Evolutionary conservation across 1,140 invertebrate genomes (phyloP), one percentile per base, ranked within the genome.

Genomic region (Neodiprion pinetum): DNA sequence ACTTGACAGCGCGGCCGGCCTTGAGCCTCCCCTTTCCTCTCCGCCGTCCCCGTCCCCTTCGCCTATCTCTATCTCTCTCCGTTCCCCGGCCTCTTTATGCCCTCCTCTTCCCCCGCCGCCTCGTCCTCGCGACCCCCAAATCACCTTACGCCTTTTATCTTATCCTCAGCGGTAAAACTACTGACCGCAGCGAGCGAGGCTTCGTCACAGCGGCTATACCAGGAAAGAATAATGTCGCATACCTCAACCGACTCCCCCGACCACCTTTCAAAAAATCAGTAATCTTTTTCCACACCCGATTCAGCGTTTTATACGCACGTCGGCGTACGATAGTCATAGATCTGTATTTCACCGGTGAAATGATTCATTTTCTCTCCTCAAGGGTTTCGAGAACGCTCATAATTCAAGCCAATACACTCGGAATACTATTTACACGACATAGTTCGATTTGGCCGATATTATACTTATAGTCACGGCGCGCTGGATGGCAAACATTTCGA

Each of bases 261-360:
- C 78, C 77, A 68, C 75, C 71, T 67, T 12, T 69, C 77, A 1
- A 40, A 40, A 40, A 40, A 40, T 80, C 73, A 75, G 75, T 70
- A 78, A 76, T 61, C 74, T 77, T 76, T 74, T 77, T 77, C 47
- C 75, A 75, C 72, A 75, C 78, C 78, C 74, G 78, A 78, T 78
- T 80, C 79, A 72, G 67, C 67, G 65, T 21, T 68, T 73, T 68
- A 47, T 49, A 50, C 17, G 11, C 28, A 53, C 53, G 49, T 40
- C 23, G 67, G 67, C 40, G 49, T 40, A 5, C 28, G 28, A 40
- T 40, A 40, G 28, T 40, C 28, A 40, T 40, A 40, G 28, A 40
- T 40, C 28, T 40, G 5, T 40, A 40, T 40, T 40, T 2, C 1
- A 40, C 1, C 28, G 28, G 2, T 4, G 28, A 40, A 40, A 40